phyloP scores from a whole-genome alignment of 2,113 vertebrate genomes.

The pig (Sus scrofa) region DNA sequence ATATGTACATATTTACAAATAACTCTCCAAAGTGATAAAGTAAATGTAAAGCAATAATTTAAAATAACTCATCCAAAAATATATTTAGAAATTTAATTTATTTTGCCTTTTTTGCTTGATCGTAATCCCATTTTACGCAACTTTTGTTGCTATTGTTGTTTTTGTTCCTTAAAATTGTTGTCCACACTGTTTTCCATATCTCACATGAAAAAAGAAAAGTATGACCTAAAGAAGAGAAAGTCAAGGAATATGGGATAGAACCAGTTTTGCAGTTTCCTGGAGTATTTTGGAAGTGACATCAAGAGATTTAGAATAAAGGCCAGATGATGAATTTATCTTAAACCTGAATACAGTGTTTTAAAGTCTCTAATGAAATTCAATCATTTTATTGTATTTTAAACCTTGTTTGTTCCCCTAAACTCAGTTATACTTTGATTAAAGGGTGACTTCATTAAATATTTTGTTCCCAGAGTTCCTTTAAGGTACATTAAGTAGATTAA shows the following conservation, averaged over 20 bases:
- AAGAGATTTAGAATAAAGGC: neutral
- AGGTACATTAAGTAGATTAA: neutral
- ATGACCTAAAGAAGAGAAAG: neutral
- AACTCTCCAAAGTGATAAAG: neutral
- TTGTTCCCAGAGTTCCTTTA: neutral
- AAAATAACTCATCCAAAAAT: neutral
- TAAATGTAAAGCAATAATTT: neutral
- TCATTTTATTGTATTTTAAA: neutral
- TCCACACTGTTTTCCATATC: neutral
- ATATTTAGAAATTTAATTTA: neutral
- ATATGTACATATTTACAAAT: neutral
- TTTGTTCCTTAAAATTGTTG: neutral
- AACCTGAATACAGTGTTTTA: neutral
- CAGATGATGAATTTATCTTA: neutral
- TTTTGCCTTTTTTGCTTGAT: neutral
- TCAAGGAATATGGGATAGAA: neutral
- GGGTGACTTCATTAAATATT: neutral
- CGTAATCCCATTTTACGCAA: neutral
- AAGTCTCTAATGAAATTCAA: neutral
- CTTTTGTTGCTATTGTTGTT: neutral
- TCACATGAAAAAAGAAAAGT: neutral
- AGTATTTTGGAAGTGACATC: neutral
- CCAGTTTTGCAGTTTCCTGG: neutral
- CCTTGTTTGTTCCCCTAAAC: neutral
- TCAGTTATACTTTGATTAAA: neutral